Conservation (phyloP, 2,888 invertebrate species). For the Mesochorus sp. region DNA sequence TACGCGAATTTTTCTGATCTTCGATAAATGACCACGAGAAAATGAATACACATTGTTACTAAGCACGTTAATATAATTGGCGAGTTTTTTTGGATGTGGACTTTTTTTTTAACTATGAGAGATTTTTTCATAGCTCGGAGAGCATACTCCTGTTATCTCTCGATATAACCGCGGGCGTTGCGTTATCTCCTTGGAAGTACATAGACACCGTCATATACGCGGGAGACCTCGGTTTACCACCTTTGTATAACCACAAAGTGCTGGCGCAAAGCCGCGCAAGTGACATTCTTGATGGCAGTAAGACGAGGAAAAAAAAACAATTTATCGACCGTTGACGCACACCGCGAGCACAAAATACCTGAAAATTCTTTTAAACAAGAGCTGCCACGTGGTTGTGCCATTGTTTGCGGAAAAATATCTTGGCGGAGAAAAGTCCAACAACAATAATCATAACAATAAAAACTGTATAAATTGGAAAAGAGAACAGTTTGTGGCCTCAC, state of each 20-base stretch:
- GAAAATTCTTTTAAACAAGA: not conserved
- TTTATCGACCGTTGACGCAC: conserved; percentile 4
- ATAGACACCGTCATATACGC: too few species aligned
- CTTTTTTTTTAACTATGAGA: too few species aligned
- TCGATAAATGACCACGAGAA: too few species aligned
- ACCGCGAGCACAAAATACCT: not conserved
- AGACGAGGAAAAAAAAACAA: not conserved
- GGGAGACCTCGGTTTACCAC: not conserved
- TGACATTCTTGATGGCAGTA: not conserved
- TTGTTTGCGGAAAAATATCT: conserved; percentile 11
- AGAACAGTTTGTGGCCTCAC: not conserved
- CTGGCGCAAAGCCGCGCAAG: not conserved
- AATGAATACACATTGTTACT: too few species aligned
- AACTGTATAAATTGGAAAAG: not conserved
- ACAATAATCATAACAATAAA: not conserved
- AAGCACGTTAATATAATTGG: too few species aligned
- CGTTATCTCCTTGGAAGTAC: conserved; percentile 15
- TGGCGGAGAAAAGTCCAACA: not conserved
- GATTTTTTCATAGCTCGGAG: conserved; percentile 1
- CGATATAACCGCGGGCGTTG: not conserved
- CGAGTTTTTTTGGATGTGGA: too few species aligned
- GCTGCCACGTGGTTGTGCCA: not conserved
- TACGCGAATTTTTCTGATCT: too few species aligned
- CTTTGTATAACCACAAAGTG: conserved; percentile 22
- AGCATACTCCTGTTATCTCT: conserved; percentile 16